phyloP scores from a whole-genome alignment of 2,113 vertebrate genomes.

The Octodon degus region DNA sequence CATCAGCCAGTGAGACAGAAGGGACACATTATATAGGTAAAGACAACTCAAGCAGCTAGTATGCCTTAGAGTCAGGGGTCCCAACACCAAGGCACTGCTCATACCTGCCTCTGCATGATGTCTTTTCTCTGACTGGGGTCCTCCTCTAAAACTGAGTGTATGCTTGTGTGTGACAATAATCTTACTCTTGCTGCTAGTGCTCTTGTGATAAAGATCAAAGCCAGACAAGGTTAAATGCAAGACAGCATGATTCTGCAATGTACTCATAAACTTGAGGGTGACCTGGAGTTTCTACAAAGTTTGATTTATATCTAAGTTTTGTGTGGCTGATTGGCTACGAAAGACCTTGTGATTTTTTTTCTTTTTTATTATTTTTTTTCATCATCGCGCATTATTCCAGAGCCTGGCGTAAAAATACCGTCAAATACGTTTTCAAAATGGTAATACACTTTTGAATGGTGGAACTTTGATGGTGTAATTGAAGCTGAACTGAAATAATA shows the following conservation, averaged over 20 bases:
- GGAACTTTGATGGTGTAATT: constrained; percentile 65
- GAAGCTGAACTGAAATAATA: constrained; percentile 66
- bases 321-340: constrained; percentile 6
- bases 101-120: background rate
- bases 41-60: background rate
- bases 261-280: constrained; percentile 24
- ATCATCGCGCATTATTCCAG: constrained; percentile 34
- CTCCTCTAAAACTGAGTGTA: background rate
- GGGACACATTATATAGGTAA: background rate
- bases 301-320: constrained; percentile 60
- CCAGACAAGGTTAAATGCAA: background rate
- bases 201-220: background rate
- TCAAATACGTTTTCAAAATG: constrained; percentile 56
- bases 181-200: background rate
- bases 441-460: constrained; percentile 46
- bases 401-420: constrained; percentile 11
- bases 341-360: background rate
- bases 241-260: background rate
- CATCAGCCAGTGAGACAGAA: background rate
- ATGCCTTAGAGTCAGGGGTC: background rate
- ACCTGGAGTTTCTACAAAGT: background rate
- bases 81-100: background rate
- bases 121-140: background rate
- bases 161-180: background rate
- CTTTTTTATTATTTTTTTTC: background rate